phyloP scores from a whole-genome alignment of 2,888 invertebrate species.

The Coelinius sp. region DNA sequence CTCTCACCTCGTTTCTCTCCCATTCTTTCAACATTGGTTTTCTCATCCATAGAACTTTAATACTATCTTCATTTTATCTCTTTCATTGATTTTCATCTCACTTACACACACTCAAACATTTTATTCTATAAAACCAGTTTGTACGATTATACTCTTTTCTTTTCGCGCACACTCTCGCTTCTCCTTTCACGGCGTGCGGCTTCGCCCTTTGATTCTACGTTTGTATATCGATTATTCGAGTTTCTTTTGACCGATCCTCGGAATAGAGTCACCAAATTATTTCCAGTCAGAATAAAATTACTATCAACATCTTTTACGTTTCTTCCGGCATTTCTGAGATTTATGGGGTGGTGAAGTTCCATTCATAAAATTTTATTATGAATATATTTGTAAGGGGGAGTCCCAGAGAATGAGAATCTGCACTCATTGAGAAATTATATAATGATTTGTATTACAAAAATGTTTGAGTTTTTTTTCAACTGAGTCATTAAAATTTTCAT shows the following conservation, averaged over 20 bases:
- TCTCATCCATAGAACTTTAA: background rate
- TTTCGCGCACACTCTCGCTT: conserved; percentile 9
- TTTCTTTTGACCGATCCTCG: background rate
- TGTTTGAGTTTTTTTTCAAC: no score
- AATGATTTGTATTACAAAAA: no score
- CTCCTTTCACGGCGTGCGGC: background rate
- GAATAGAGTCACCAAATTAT: conserved; percentile 33
- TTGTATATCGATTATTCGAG: conserved; percentile 19
- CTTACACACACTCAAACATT: background rate
- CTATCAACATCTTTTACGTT: conserved; percentile 3
- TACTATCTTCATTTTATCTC: conserved; percentile 23
- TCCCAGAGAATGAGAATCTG: no score
- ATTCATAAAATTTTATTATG: conserved; percentile 1
- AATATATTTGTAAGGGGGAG: background rate
- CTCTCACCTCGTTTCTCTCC: no score
- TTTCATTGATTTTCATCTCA: conserved; percentile 5
- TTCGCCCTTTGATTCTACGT: conserved; percentile 4
- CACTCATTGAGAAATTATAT: no score
- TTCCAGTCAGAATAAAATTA: conserved; percentile 20
- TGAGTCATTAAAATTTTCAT: no score
- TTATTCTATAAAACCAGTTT: conserved; percentile 47
- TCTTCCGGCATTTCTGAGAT: conserved; percentile 16
- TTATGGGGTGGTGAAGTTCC: background rate
- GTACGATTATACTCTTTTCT: conserved; percentile 43
- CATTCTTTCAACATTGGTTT: conserved; percentile 6